Conservation (phyloP, 2,888 invertebrate species). For the Torymus auratus region DNA sequence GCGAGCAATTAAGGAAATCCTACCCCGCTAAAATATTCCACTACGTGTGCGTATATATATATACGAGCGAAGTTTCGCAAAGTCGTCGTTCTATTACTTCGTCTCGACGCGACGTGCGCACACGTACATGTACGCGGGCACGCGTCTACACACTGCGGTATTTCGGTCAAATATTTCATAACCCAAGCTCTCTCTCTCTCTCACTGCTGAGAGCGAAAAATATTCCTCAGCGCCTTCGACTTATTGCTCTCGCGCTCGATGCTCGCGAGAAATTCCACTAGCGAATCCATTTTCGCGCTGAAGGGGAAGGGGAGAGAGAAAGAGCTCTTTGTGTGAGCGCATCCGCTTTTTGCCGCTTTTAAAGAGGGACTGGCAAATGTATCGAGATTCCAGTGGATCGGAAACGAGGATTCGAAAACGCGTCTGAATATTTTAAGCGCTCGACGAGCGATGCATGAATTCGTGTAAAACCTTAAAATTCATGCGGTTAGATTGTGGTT, state of each 20-base stretch:
- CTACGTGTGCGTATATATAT: not conserved
- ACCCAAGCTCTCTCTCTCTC: conserved; percentile 54
- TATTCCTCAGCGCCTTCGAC: conserved; percentile 7
- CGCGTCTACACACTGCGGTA: conserved; percentile 63
- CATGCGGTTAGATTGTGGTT: no score
- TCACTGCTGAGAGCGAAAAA: not conserved
- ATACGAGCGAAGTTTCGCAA: conserved; percentile 17
- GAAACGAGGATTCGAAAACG: not conserved
- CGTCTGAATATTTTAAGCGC: conserved; percentile 11
- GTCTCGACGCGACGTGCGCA: not conserved
- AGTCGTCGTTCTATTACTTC: conserved; percentile 46
- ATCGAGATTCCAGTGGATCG: conserved; percentile 17
- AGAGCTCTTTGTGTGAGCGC: not conserved
- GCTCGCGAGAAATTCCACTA: not conserved
- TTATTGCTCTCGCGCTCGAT: not conserved
- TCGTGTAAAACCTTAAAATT: no score
- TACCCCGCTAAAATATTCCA: conserved; percentile 19
- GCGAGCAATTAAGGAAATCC: conserved; percentile 39
- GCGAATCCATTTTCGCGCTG: not conserved
- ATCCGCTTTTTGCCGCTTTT: not conserved
- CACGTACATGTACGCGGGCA: not conserved
- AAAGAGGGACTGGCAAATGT: not conserved
- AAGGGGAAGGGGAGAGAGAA: not conserved
- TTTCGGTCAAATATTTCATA: conserved; percentile 72
- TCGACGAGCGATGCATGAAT: no score